Evolutionary conservation across 1,140 invertebrate species (phyloP).

Genomic region (Oppia nitens): DNA sequence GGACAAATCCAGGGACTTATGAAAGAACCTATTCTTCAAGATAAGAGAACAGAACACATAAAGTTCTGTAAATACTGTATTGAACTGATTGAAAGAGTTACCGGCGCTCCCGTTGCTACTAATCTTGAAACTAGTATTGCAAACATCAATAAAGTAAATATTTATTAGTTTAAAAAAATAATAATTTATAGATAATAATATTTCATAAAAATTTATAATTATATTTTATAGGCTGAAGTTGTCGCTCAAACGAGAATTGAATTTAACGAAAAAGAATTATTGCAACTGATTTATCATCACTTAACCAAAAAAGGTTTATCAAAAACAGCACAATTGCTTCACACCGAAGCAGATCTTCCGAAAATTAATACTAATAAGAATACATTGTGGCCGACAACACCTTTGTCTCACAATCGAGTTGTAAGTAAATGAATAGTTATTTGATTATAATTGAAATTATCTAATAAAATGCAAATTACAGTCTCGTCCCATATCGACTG

Average conservation of each 20-base stretch:
- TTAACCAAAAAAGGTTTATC: conserved; percentile 49
- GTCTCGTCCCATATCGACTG: conserved; percentile 4
- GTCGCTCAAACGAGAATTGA: conserved; percentile 87
- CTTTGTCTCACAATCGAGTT: neutral
- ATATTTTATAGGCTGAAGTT: conserved; percentile 54
- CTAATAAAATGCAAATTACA: neutral
- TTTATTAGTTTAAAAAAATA: neutral
- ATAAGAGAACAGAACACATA: conserved; percentile 84
- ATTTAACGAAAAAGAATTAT: conserved; percentile 77
- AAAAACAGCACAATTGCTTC: conserved; percentile 50
- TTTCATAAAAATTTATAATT: too few relatives aligned
- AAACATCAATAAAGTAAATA: conserved; percentile 56
- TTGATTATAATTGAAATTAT: neutral
- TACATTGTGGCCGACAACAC: neutral
- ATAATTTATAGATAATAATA: too few relatives aligned
- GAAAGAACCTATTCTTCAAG: conserved; percentile 86
- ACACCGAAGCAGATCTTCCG: conserved; percentile 52
- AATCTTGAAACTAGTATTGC: conserved; percentile 57
- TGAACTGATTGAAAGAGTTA: conserved; percentile 73
- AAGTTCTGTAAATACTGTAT: conserved; percentile 89
- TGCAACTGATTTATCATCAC: conserved; percentile 81
- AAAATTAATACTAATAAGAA: conserved; percentile 12
- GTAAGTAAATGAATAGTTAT: neutral
- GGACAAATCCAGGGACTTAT: conserved; percentile 79
- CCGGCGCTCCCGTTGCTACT: conserved; percentile 61